Conservation (phyloP, 1,140 invertebrate species). For the Sycobia sp. region DNA sequence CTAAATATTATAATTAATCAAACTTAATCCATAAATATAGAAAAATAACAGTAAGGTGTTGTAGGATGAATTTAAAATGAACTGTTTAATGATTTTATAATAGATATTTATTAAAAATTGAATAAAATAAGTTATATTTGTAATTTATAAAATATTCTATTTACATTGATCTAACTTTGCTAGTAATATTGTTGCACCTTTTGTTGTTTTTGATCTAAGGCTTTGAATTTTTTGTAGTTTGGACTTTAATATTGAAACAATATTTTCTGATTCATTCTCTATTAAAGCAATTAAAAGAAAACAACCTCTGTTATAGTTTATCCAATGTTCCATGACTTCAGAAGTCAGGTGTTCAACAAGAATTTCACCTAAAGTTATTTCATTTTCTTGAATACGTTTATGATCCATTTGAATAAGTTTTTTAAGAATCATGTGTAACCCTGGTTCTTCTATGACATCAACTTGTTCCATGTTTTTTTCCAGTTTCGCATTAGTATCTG, state of each 20-base stretch:
- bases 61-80: background rate
- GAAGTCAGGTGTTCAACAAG: constrained; percentile 55
- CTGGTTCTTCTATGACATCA: constrained; percentile 73
- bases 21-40: background rate
- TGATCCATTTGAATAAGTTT: constrained; percentile 76
- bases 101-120: background rate
- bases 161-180: constrained; percentile 54
- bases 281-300: constrained; percentile 65
- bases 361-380: constrained; percentile 57
- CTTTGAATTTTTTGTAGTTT: background rate
- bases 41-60: no score
- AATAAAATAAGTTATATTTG: constrained; percentile 12
- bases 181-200: constrained; percentile 63
- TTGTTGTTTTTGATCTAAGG: constrained; percentile 52
- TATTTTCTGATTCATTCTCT: constrained; percentile 53
- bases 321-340: constrained; percentile 61
- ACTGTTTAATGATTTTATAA: background rate
- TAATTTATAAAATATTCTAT: constrained; percentile 7
- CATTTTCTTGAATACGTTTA: constrained; percentile 46
- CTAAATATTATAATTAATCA: background rate
- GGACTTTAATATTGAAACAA: constrained; percentile 41
- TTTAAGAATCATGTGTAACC: constrained; percentile 80
- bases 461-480: constrained; percentile 58
- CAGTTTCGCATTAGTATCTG: constrained; percentile 54
- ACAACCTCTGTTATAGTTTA: constrained; percentile 67